Percentiles rank a stretch among this genome's conserved stretches.
phyloP scores from a whole-genome alignment of 2,797 vertebrate genomes.

The Micrastur ruficollis region DNA sequence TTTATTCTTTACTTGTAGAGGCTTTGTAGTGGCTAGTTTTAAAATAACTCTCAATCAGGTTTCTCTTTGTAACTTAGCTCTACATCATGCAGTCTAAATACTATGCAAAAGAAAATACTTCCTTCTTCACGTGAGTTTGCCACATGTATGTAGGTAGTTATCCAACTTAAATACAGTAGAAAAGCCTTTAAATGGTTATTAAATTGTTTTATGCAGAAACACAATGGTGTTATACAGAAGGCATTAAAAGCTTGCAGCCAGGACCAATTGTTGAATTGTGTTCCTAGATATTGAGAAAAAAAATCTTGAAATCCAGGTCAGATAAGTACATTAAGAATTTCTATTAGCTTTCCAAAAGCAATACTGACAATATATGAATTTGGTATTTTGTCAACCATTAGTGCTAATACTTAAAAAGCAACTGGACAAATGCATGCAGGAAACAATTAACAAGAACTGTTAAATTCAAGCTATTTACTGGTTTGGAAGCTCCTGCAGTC shows the following conservation, averaged over 20 bases:
- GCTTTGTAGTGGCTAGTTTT: neutral
- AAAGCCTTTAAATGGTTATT: neutral
- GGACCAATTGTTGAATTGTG: neutral
- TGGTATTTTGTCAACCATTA: neutral
- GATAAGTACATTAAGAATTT: neutral
- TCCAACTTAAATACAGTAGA: neutral
- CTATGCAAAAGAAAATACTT: neutral
- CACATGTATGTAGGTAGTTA: rapidly evolving
- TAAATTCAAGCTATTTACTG: neutral
- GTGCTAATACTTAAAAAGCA: neutral
- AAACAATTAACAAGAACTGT: neutral
- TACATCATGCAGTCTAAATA: neutral
- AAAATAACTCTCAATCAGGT: neutral
- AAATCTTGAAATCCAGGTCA: neutral
- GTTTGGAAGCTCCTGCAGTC: neutral
- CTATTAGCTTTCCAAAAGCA: neutral
- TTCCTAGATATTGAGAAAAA: neutral
- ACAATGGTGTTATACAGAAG: neutral
- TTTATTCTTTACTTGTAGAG: neutral
- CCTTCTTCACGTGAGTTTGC: rapidly evolving
- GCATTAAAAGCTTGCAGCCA: neutral
- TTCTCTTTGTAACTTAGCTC: neutral
- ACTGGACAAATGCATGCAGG: neutral
- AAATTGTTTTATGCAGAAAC: neutral
- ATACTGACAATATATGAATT: neutral